Conservation (phyloP, 2,888 invertebrate species). For the Caenorhabditis plicata region DNA sequence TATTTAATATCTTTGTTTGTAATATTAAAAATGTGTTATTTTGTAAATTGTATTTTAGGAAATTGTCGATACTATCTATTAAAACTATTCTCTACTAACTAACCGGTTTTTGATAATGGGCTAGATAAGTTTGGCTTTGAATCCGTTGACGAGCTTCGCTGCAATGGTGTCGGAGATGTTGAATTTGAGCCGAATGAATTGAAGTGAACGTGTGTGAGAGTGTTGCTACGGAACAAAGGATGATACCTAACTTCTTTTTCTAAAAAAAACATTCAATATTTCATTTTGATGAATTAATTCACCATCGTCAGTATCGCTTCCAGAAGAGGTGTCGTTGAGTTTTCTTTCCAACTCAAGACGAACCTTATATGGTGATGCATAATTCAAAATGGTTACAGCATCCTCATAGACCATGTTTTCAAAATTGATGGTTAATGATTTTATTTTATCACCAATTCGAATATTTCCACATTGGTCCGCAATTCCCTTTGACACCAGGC, state of each 20-base stretch:
- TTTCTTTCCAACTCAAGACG: constrained; percentile 48
- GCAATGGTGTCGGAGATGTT: constrained; percentile 8
- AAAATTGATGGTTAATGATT: constrained; percentile 83
- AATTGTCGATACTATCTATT: too few species aligned
- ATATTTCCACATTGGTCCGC: constrained; percentile 82
- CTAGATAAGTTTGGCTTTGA: constrained; percentile 43
- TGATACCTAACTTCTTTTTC: constrained; percentile 42
- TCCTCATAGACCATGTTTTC: constrained; percentile 86
- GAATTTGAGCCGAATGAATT: constrained; percentile 30
- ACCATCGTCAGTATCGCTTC: constrained; percentile 29
- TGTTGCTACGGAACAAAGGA: constrained; percentile 52
- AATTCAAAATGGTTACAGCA: constrained; percentile 83
- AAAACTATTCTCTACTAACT: too few species aligned
- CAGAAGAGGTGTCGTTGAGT: constrained; percentile 20
- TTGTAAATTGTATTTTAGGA: too few species aligned
- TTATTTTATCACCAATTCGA: constrained; percentile 82
- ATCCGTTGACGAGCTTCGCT: constrained; percentile 33
- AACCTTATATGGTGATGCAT: constrained; percentile 85
- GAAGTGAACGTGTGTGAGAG: constrained; percentile 50
- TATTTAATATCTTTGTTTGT: too few species aligned
- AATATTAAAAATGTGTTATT: too few species aligned
- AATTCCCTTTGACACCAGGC: constrained; percentile 82
- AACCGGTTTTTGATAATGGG: too few species aligned
- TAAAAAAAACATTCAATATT: background rate
- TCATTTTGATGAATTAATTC: background rate